Conservation (phyloP, 2,888 invertebrate genomes). For the Erebia ligea region DNA sequence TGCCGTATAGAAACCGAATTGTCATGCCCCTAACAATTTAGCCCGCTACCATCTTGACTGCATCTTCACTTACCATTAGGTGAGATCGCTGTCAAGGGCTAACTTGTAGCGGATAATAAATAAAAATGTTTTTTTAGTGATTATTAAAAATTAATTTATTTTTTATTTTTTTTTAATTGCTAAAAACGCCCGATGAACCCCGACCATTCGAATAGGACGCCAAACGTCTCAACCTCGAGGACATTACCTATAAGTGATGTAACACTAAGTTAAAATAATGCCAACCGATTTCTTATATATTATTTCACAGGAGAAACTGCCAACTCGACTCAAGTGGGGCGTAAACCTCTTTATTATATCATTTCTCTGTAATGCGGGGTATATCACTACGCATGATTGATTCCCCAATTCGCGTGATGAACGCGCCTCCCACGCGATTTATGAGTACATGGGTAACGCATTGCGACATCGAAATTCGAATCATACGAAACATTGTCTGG, state of each 20-base stretch:
- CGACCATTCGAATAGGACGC: neutral
- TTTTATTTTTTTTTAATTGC: too few species aligned
- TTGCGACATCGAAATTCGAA: conserved; percentile 15
- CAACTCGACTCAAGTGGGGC: neutral
- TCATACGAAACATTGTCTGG: neutral
- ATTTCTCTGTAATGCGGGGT: conserved; percentile 16
- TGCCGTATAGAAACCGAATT: too few species aligned
- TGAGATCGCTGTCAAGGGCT: too few species aligned
- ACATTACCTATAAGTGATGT: too few species aligned
- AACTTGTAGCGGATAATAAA: too few species aligned
- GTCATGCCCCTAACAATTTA: too few species aligned
- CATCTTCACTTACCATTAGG: too few species aligned
- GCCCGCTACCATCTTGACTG: too few species aligned
- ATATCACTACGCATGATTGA: conserved; percentile 31
- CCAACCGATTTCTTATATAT: neutral
- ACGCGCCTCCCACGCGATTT: conserved; percentile 32
- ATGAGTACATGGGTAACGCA: conserved; percentile 16
- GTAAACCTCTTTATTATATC: conserved; percentile 20
- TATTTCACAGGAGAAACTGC: neutral
- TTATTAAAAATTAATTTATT: too few species aligned
- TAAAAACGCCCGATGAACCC: too few species aligned
- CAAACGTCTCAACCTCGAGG: too few species aligned
- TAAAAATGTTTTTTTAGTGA: too few species aligned
- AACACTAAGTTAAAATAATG: neutral
- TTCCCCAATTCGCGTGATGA: conserved; percentile 36